Percentiles rank a stretch among this genome's conserved stretches.
Evolutionary conservation across 2,888 invertebrate species (phyloP).

Genomic region (Chrysotoxum bicinctum): DNA sequence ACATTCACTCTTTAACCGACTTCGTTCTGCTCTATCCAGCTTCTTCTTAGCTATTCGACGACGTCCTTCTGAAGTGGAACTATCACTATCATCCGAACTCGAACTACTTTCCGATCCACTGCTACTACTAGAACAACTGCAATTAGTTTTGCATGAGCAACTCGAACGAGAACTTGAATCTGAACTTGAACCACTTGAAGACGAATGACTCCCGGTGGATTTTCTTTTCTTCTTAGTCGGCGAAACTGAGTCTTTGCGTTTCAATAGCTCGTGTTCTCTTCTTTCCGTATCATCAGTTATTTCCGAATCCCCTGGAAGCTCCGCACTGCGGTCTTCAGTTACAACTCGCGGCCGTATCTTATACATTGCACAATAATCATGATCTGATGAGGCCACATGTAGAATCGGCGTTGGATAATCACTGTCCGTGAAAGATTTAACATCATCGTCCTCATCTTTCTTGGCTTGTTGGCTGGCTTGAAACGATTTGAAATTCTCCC

Average conservation of each 20-base stretch:
- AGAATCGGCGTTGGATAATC: slow-evolving; percentile 79
- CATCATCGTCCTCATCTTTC: slow-evolving; percentile 61
- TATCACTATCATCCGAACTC: slow-evolving; percentile 84
- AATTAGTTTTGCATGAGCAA: slow-evolving; percentile 92
- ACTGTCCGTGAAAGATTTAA: slow-evolving; percentile 59
- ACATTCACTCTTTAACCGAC: slow-evolving; percentile 76
- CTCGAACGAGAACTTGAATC: slow-evolving; percentile 90
- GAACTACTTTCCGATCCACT: slow-evolving; percentile 84
- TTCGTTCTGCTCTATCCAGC: slow-evolving; percentile 83
- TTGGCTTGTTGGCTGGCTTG: slow-evolving; percentile 70
- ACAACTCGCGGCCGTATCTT: slow-evolving; percentile 49
- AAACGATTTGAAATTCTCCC: slow-evolving; percentile 79
- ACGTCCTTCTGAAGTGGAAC: slow-evolving; percentile 81
- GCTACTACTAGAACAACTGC: slow-evolving; percentile 89
- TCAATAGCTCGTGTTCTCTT: slow-evolving; percentile 74
- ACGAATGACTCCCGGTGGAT: slow-evolving; percentile 82
- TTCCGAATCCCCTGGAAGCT: slow-evolving; percentile 75
- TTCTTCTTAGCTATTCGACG: slow-evolving; percentile 80
- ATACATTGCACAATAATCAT: slow-evolving; percentile 87
- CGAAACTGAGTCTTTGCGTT: slow-evolving; percentile 74
- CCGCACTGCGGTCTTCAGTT: slow-evolving; percentile 73
- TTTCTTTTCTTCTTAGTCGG: slow-evolving; percentile 77
- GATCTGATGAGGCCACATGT: slow-evolving; percentile 87
- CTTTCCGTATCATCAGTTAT: slow-evolving; percentile 74
- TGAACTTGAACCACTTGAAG: slow-evolving; percentile 89